A percentile compares a stretch with the other conserved stretches of the same genome.
Conservation (phyloP, 2,113 vertebrate species). For the Paradoxurus hermaphroditus region DNA sequence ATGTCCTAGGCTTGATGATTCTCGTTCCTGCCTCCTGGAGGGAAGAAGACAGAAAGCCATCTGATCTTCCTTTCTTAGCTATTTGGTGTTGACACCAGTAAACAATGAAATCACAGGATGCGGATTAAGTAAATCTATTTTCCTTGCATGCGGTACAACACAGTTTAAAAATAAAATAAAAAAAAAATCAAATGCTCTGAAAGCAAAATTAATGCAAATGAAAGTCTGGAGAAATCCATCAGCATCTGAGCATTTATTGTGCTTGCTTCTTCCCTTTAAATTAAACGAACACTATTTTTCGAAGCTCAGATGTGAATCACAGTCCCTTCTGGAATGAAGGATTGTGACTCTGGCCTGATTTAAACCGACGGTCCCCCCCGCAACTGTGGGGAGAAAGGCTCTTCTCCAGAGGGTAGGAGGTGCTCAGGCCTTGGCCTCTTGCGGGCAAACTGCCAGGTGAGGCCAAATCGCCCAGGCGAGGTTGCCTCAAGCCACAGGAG, state of each 20-base stretch:
- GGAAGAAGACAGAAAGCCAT: not conserved
- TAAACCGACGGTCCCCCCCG: not conserved
- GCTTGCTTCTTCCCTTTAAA: not conserved
- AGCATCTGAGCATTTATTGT: conserved; percentile 12
- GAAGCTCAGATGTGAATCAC: conserved; percentile 22
- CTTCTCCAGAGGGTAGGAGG: not conserved
- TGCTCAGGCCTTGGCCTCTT: not conserved
- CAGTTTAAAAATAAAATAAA: conserved; percentile 55
- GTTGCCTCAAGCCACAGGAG: not conserved
- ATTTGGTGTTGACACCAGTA: not conserved
- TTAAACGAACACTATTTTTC: conserved; percentile 27
- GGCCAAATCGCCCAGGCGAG: not conserved
- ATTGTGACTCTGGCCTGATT: conserved; percentile 47
- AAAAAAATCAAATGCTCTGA: conserved; percentile 67
- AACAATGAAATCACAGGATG: not conserved
- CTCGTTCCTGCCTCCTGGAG: not conserved
- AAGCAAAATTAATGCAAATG: conserved; percentile 68
- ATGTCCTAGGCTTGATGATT: not conserved
- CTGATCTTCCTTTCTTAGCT: not conserved
- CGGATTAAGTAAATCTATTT: conserved; percentile 25
- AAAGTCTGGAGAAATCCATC: conserved; percentile 63
- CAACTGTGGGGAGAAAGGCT: not conserved
- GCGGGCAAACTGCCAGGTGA: not conserved
- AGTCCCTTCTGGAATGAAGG: conserved; percentile 44
- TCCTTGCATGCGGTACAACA: conserved; percentile 67